Conservation (phyloP, 2,797 vertebrate genomes). For the Pagetopsis macropterus region DNA sequence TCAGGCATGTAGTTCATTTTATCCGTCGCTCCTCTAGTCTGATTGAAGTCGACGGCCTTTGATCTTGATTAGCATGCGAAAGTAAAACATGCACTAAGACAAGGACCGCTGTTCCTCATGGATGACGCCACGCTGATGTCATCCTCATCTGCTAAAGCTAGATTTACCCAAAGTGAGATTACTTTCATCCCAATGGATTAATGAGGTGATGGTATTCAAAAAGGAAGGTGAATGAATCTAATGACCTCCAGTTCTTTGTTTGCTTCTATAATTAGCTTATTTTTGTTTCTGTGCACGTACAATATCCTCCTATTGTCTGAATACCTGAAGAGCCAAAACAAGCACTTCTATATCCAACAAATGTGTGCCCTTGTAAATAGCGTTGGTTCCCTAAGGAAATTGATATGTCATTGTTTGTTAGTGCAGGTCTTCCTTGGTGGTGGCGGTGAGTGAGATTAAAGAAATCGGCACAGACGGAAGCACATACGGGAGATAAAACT, state of each 20-base stretch:
- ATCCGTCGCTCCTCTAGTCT: constrained; percentile 37
- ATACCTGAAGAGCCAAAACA: constrained; percentile 42
- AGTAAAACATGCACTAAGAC: constrained; percentile 42
- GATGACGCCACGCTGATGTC: constrained; percentile 67
- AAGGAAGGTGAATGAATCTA: constrained; percentile 20
- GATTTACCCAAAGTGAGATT: constrained; percentile 36
- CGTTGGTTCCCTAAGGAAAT: constrained; percentile 51
- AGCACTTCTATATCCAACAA: constrained; percentile 33
- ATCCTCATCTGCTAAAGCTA: constrained; percentile 41
- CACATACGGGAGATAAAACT: constrained; percentile 54
- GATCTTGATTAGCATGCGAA: constrained; percentile 59
- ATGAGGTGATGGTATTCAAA: constrained; percentile 18
- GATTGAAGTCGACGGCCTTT: constrained; percentile 64
- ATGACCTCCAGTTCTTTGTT: constrained; percentile 43
- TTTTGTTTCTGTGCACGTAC: constrained; percentile 34
- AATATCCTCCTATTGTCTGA: constrained; percentile 33
- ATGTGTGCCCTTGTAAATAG: constrained; percentile 53
- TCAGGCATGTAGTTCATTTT: constrained; percentile 59
- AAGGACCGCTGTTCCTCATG: constrained; percentile 42
- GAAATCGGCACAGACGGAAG: constrained; percentile 35
- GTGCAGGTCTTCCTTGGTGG: constrained; percentile 23
- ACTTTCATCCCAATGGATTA: constrained; percentile 44
- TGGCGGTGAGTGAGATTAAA: constrained; percentile 34
- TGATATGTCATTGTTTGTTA: constrained; percentile 50
- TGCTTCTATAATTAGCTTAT: constrained; percentile 46